phyloP scores from a whole-genome alignment of 2,888 invertebrate species.

The Maniola hyperantus region DNA sequence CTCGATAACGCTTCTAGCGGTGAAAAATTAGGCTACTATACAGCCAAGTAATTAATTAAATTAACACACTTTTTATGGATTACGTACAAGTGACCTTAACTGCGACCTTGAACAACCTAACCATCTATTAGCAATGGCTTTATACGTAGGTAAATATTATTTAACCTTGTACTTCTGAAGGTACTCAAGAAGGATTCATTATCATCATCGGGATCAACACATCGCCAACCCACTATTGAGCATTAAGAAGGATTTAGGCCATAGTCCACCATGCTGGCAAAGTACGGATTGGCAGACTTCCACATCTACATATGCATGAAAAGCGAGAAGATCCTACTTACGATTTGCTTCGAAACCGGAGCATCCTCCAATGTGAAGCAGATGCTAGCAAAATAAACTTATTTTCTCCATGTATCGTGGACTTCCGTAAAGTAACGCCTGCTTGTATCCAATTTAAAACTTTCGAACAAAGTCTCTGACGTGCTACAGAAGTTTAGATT shows the following conservation, averaged over 20 bases:
- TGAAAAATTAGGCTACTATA: slow-evolving; percentile 1
- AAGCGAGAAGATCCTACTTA: no score
- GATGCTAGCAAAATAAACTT: no score
- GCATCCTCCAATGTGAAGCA: no score
- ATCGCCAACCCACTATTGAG: no score
- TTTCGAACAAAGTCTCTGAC: neutral
- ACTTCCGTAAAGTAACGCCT: neutral
- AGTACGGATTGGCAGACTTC: no score
- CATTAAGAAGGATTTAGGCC: no score
- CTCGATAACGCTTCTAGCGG: neutral
- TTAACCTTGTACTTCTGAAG: neutral
- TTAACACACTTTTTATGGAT: neutral
- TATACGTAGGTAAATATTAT: neutral
- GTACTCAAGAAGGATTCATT: neutral
- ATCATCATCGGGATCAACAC: neutral
- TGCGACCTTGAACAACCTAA: slow-evolving; percentile 6
- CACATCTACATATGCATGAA: no score
- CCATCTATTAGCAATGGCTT: neutral
- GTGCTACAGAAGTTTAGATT: neutral
- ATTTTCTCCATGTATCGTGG: no score
- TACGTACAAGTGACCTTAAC: neutral
- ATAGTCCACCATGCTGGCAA: no score
- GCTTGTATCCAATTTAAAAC: neutral
- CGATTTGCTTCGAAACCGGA: no score
- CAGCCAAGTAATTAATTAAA: neutral